Evolutionary conservation across 2,113 vertebrate genomes (phyloP), one percentile per base, ranked within the genome.

Genomic region (Progne subis): DNA sequence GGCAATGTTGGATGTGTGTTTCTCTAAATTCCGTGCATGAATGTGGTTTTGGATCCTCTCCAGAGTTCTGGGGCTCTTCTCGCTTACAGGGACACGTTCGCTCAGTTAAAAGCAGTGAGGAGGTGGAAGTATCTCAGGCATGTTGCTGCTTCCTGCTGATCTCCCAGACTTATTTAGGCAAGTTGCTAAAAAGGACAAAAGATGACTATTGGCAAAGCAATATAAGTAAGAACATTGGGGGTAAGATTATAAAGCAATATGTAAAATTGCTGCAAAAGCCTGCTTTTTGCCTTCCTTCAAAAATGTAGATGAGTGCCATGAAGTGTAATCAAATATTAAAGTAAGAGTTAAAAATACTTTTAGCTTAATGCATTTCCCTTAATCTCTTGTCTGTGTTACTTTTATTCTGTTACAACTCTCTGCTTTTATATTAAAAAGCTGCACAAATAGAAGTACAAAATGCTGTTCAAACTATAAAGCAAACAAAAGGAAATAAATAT

Each of bases 321-420:
- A 95, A 84, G 46, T 82, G 14, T 82, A 83, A 88, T 86, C 74
- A 90, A 90, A 88, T 94, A 93, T 75, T 92, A 63, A 94, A 93
- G 19, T 57, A 82, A 85, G 34, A 86, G 41, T 88, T 86, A 83
- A 95, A 95, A 94, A 88, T 95, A 86, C 41, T 86, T 88, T 76
- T 76, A 57, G 46, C 11, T 80, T 64, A 64, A 43, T 81, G 19
- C 46, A 49, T 18, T 92, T 90, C 52, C 47, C 44, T 90, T 81
- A 71, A 83, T 92, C 28, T 68, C 23, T 72, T 87, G 5, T 44
- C 68, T 4, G 1, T 49, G 31, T 81, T 65, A 67, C 55, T 86
- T 86, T 81, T 74, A 20, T 71, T 77, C 50, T 80, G 2, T 79
- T 63, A 29, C 24, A 71, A 11, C 49, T 82, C 7, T 72, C 43